These are phyloP conservation scores for Abrostola triplasia DNA, from an alignment of 2,888 invertebrate genomes.

Conservation along the genomic window DNA sequence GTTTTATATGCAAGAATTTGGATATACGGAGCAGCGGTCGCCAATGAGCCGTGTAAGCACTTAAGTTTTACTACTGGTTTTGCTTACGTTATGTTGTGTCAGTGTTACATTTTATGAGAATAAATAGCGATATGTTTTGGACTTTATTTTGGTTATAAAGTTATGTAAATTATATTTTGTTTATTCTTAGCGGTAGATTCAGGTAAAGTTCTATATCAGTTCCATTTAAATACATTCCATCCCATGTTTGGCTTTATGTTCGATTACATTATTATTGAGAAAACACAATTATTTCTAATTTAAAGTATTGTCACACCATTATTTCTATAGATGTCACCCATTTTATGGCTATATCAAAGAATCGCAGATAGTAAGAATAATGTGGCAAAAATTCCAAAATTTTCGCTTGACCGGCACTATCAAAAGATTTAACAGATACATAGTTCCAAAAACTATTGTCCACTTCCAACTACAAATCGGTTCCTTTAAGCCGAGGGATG, in stretches of 20 bases:
- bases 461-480: constrained; percentile 58
- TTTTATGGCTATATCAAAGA: constrained; percentile 45
- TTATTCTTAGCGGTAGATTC: background rate
- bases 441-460: constrained; percentile 52
- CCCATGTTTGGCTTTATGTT: constrained; percentile 22
- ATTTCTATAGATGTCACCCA: constrained; percentile 34
- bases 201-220: constrained; percentile 9
- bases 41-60: constrained; percentile 77
- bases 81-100: constrained; percentile 22
- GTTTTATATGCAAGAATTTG: constrained; percentile 80
- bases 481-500: constrained; percentile 58
- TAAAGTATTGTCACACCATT: constrained; percentile 19
- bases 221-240: constrained; percentile 7
- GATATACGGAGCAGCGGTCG: constrained; percentile 70
- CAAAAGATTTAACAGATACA: constrained; percentile 59
- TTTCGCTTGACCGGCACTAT: constrained; percentile 61
- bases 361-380: constrained; percentile 38
- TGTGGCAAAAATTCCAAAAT: constrained; percentile 37
- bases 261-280: constrained; percentile 9
- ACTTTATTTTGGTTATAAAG: background rate
- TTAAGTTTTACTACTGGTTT: constrained; percentile 63
- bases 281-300: constrained; percentile 38
- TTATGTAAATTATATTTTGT: background rate
- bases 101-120: constrained; percentile 17
- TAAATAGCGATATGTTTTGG: background rate